Evolutionary conservation across 2,888 invertebrate genomes (phyloP).

Genomic region (Drosophila vallismaia): DNA sequence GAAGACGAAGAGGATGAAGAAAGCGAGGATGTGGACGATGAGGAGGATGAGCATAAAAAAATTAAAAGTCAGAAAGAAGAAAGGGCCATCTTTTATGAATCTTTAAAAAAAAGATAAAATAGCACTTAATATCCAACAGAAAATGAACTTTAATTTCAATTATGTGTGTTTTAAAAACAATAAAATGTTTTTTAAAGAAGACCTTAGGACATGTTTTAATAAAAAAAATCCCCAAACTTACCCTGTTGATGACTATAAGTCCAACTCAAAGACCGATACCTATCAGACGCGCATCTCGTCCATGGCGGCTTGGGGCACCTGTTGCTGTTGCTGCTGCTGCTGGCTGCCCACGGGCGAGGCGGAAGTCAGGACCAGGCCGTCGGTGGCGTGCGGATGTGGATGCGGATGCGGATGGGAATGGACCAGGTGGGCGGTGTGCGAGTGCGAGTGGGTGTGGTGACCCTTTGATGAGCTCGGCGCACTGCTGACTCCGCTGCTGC

Average conservation of each 20-base stretch:
- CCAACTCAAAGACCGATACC: slow-evolving; percentile 84
- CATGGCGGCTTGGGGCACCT: slow-evolving; percentile 92
- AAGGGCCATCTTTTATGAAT: too few species aligned
- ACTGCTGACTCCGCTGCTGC: slow-evolving; percentile 82
- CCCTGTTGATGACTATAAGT: slow-evolving; percentile 84
- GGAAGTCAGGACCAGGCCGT: slow-evolving; percentile 52
- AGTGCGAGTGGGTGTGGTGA: slow-evolving; percentile 70
- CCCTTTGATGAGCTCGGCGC: slow-evolving; percentile 83
- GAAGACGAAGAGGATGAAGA: neutral
- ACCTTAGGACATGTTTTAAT: too few species aligned
- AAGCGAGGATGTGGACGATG: neutral
- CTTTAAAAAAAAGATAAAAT: too few species aligned
- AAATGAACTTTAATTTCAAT: too few species aligned
- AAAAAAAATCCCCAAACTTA: slow-evolving; percentile 62
- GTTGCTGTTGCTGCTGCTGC: slow-evolving; percentile 84
- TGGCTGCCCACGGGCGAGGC: slow-evolving; percentile 53
- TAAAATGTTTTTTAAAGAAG: too few species aligned
- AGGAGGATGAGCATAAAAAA: neutral
- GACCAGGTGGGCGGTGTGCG: slow-evolving; percentile 60
- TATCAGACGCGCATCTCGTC: slow-evolving; percentile 96
- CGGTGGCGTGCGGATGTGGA: slow-evolving; percentile 72
- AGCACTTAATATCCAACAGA: too few species aligned
- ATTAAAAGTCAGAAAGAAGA: neutral
- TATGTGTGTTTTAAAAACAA: too few species aligned
- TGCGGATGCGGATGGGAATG: slow-evolving; percentile 26